These are phyloP conservation scores for Todiramphus saurophagus DNA, from an alignment of 2,113 vertebrate species.

Conservation along the genomic window DNA sequence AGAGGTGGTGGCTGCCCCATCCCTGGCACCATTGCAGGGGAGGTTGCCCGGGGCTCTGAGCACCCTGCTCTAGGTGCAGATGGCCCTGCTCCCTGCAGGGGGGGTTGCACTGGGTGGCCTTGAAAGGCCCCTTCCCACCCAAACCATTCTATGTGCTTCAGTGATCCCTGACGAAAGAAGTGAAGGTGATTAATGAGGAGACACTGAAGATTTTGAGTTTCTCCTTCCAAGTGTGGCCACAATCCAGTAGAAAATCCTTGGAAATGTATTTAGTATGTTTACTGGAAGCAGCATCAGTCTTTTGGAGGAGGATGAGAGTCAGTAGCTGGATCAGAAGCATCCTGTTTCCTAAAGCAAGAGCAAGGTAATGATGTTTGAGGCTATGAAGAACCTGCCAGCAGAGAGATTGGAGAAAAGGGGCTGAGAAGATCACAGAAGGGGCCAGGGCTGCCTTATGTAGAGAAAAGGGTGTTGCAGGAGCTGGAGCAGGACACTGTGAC, in stretches of 20 bases:
- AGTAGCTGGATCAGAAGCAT: background rate
- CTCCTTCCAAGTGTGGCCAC: background rate
- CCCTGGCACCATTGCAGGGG: background rate
- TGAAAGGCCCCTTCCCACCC: background rate
- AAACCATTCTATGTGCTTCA: background rate
- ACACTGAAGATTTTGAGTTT: background rate
- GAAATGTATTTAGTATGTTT: background rate
- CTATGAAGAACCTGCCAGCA: background rate
- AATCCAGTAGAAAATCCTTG: background rate
- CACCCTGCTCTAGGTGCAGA: background rate
- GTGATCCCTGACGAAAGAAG: background rate
- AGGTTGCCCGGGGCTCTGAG: background rate
- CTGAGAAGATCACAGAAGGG: background rate
- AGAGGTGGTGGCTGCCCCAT: background rate
- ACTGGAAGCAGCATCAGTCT: accelerated
- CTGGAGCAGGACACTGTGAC: background rate
- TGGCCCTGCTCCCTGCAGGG: background rate
- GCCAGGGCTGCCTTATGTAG: background rate
- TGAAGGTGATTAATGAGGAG: background rate
- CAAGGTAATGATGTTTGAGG: background rate
- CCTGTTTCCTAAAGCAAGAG: background rate
- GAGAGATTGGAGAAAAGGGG: accelerated
- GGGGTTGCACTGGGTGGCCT: background rate
- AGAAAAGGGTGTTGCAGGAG: background rate
- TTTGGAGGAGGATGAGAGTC: background rate